A percentile compares a stretch with the other conserved stretches of the same genome.
Evolutionary conservation across 2,113 vertebrate genomes (phyloP).

Genomic region (Bubo bubo): DNA sequence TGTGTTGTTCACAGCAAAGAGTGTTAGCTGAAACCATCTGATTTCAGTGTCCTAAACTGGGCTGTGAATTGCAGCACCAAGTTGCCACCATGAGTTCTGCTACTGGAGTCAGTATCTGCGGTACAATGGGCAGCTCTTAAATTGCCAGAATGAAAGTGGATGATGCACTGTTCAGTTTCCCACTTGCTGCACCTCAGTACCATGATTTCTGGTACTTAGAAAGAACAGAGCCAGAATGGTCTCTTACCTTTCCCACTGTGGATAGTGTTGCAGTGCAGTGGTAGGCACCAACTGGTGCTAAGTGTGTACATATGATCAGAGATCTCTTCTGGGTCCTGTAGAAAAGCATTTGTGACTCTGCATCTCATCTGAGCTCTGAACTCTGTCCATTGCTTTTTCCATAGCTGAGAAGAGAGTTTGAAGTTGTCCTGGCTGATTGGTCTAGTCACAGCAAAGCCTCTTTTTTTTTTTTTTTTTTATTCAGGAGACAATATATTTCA

Average conservation of each 20-base stretch:
- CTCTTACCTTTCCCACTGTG: background rate
- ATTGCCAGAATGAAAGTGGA: background rate
- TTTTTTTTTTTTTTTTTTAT: background rate
- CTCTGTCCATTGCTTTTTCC: background rate
- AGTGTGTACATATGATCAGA: background rate
- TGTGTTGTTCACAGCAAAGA: background rate
- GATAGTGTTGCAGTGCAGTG: background rate
- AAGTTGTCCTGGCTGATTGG: background rate
- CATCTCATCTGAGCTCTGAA: background rate
- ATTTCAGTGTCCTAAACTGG: background rate
- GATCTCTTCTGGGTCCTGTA: background rate
- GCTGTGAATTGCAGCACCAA: background rate
- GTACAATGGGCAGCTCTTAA: background rate
- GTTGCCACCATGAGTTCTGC: background rate
- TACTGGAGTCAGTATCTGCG: background rate
- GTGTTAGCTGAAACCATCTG: background rate
- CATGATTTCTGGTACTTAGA: background rate
- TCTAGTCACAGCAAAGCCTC: background rate
- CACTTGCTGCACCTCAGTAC: background rate
- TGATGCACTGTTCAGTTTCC: background rate
- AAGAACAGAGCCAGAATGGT: background rate
- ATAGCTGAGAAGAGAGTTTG: background rate
- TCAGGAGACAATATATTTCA: background rate
- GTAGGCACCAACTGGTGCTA: background rate
- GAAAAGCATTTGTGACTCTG: background rate